Evolutionary conservation across 2,113 vertebrate genomes (phyloP), one percentile per base, ranked within the genome.

Genomic region (Corythornis madagascariensis): DNA sequence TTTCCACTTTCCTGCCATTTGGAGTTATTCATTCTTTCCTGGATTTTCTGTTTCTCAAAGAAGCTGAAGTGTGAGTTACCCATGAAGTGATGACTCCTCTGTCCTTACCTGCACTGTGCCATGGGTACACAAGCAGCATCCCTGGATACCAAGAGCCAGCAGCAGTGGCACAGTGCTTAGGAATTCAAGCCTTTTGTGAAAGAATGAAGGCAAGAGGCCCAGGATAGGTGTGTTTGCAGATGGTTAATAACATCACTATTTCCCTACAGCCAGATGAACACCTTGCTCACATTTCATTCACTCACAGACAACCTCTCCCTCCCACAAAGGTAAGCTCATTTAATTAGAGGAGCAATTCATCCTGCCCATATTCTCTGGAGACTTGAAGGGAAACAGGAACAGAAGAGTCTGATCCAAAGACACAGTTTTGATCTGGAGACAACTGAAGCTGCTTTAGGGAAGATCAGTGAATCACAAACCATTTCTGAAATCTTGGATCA

Each of bases 1-100:
- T 64, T 95, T 91, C 86, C 88, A 95, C 73, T 88, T 86, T 17
- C 55, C 25, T 57, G 47, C 72, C 67, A 76, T 70, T 77, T 88
- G 78, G 78, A 87, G 55, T 66, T 52, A 43, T 74, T 93, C 43
- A 40, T 74, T 93, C 75, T 56, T 80, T 74, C 77, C 65, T 71
- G 43, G 43, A 85, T 85, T 92, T 91, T 82, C 55, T 65, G 5
- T 43, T 84, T 93, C 67, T 85, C 26, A 89, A 90, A 79, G 67
- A 63, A 86, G 50, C n/a, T 18, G 20, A 76, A 89, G 45, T 26
- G 31, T 53, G 33, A 53, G 53, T 20, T 52, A 72, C 13, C 29
- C 5, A 63, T 0, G 15, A 69, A 90, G 43, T 43, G 52, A 83
- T 48, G 20, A 71, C 60, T 47, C 33, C 38, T 92, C 64, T 40